phyloP scores from a whole-genome alignment of 2,113 vertebrate species.

The Pedionomus torquatus region DNA sequence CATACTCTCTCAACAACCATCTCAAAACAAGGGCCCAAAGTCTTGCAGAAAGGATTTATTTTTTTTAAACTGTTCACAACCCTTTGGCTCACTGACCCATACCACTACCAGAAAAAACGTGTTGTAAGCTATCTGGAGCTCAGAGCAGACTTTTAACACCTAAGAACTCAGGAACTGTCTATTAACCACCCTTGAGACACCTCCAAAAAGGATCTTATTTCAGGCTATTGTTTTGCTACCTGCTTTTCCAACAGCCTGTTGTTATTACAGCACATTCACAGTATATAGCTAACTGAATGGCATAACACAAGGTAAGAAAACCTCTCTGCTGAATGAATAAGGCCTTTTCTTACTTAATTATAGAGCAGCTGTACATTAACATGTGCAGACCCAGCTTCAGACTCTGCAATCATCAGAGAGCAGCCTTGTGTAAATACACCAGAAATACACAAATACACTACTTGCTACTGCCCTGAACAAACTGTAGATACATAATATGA shows the following conservation, averaged over 20 bases:
- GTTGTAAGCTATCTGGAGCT: neutral
- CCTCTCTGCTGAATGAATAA: neutral
- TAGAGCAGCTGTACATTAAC: neutral
- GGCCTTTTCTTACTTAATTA: neutral
- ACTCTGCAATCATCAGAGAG: neutral
- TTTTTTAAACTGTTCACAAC: neutral
- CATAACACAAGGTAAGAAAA: neutral
- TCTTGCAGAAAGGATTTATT: neutral
- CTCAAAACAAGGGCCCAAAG: neutral
- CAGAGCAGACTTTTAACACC: neutral
- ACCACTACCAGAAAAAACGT: conserved; percentile 11
- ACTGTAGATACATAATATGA: neutral
- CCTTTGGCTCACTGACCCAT: neutral
- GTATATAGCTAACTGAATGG: neutral
- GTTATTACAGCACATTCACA: neutral
- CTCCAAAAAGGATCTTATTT: conserved; percentile 15
- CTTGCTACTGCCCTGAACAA: neutral
- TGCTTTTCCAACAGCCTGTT: neutral
- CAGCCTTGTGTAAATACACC: neutral
- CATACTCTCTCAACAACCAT: neutral
- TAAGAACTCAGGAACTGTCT: neutral
- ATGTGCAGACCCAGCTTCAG: neutral
- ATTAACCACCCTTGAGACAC: neutral
- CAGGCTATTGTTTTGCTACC: conserved; percentile 8
- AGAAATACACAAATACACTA: neutral